Conservation (phyloP, 2,113 vertebrate species). For the Xenopus tropicalis region DNA sequence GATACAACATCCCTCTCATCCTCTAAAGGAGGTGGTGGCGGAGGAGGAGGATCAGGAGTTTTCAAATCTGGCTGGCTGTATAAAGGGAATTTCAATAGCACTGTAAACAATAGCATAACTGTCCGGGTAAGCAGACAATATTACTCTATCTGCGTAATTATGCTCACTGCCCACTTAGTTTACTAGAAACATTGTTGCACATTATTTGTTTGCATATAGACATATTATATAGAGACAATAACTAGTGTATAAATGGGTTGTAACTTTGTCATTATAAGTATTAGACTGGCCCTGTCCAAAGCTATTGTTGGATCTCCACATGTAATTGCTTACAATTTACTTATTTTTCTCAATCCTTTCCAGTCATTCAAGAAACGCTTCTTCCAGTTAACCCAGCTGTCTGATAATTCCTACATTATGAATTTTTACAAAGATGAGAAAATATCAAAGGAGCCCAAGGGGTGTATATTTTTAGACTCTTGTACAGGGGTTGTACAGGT, state of each 20-base stretch:
- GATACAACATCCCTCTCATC: conserved; percentile 96
- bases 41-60: conserved; percentile 77
- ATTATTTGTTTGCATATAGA: conserved; percentile 36
- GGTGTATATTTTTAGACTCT: conserved; percentile 97
- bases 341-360: conserved; percentile 28
- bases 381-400: conserved; percentile 94
- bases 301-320: not conserved
- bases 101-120: conserved; percentile 95
- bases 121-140: conserved; percentile 79
- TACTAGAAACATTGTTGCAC: not conserved
- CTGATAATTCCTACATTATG: conserved; percentile 97
- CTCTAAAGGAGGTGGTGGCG: conserved; percentile 87
- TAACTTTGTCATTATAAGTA: not conserved
- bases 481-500: conserved; percentile 97
- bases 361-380: conserved; percentile 97
- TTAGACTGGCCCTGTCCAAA: not conserved
- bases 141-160: conserved; percentile 17
- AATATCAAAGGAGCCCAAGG: conserved; percentile 97
- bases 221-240: not conserved
- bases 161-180: not conserved
- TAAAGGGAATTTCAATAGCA: conserved; percentile 98
- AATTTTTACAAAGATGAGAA: conserved; percentile 99
- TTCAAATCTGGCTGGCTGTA: conserved; percentile 97
- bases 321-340: not conserved
- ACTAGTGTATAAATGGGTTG: not conserved